Percentiles rank a stretch among this genome's conserved stretches.
These are phyloP conservation scores for Synergus laeviventris DNA, from an alignment of 2,888 invertebrate genomes.

Conservation along the genomic window DNA sequence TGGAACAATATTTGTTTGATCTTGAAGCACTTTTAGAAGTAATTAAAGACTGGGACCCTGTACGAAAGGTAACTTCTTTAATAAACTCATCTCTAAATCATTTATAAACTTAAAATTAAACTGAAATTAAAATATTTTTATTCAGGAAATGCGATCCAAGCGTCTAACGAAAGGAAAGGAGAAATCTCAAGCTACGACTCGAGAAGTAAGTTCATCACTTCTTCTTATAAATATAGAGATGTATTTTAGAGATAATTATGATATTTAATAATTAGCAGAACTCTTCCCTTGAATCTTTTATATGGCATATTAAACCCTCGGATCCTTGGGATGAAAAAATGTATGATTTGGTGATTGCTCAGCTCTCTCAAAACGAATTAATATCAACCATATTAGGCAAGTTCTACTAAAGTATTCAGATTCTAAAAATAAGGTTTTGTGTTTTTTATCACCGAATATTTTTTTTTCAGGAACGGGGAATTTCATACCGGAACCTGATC, in stretches of 20 bases:
- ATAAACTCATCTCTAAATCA: background rate
- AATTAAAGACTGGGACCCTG: constrained; percentile 57
- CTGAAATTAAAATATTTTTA: background rate
- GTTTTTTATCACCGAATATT: background rate
- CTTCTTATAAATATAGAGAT: background rate
- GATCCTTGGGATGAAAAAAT: constrained; percentile 59
- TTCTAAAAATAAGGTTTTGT: background rate
- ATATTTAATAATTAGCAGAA: background rate
- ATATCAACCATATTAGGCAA: constrained; percentile 5
- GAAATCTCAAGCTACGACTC: background rate
- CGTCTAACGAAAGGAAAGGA: background rate
- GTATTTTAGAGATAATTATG: background rate
- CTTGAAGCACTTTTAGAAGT: constrained; percentile 55
- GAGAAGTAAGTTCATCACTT: background rate
- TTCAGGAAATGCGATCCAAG: background rate
- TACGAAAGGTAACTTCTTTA: constrained; percentile 40
- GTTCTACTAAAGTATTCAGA: background rate
- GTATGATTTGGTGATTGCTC: constrained; percentile 54
- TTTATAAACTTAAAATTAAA: background rate
- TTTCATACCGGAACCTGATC: constrained; percentile 17
- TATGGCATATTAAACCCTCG: constrained; percentile 61
- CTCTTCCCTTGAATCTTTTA: constrained; percentile 51
- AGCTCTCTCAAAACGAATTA: constrained; percentile 51
- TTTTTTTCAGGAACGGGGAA: background rate
- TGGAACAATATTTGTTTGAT: constrained; percentile 54